Evolutionary conservation across 2,797 vertebrate species (phyloP).

Genomic region (Crocodylus rhombifer): DNA sequence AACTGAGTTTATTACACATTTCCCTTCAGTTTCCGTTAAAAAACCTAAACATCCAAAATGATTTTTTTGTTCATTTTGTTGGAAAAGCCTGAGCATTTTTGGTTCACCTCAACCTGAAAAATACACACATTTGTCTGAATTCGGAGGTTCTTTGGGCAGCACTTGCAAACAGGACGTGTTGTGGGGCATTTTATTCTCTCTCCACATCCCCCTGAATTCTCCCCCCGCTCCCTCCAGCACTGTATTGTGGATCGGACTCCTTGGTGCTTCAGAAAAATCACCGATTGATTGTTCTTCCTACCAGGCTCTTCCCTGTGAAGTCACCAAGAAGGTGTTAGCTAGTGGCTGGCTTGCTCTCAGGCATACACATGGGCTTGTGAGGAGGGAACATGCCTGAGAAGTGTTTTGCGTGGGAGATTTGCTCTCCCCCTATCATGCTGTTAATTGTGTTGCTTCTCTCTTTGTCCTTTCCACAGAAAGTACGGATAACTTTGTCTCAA

Average conservation of each 20-base stretch:
- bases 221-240: background rate
- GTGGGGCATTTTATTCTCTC: background rate
- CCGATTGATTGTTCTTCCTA: background rate
- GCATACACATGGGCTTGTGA: background rate
- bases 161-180: background rate
- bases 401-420: background rate
- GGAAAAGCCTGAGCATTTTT: too few species aligned
- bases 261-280: background rate
- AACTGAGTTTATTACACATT: too few species aligned
- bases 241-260: background rate
- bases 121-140: too few species aligned
- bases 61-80: too few species aligned
- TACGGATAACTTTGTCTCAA: slow-evolving; percentile 84
- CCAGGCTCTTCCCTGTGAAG: background rate
- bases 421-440: background rate
- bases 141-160: background rate
- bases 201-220: background rate
- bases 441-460: slow-evolving; percentile 64
- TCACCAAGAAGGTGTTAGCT: background rate
- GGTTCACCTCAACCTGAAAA: too few species aligned
- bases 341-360: background rate
- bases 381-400: background rate
- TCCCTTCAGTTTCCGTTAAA: too few species aligned
- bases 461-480: slow-evolving; percentile 82
- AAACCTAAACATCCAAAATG: too few species aligned